Evolutionary conservation across 2,888 invertebrate species (phyloP).

Genomic region (Anoncus sp.): DNA sequence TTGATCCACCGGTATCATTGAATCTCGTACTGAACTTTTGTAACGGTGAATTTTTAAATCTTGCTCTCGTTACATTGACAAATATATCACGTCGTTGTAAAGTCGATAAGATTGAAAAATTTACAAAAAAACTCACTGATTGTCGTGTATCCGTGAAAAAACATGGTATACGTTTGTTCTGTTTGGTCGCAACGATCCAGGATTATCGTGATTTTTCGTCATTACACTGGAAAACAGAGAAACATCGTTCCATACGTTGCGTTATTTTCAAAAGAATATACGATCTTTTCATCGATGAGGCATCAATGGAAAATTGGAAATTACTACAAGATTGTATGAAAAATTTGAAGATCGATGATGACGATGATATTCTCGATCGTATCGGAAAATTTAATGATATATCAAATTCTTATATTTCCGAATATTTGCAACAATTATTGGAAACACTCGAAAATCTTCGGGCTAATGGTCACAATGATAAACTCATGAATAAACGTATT

Average conservation of each 20-base stretch:
- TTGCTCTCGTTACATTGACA: constrained; percentile 47
- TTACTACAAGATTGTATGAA: constrained; percentile 63
- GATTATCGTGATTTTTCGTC: constrained; percentile 61
- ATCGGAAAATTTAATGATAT: neutral
- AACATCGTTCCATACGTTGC: constrained; percentile 72
- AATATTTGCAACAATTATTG: constrained; percentile 64
- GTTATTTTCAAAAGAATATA: constrained; percentile 64
- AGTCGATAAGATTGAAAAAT: constrained; percentile 65
- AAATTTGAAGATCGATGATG: constrained; percentile 57
- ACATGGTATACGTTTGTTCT: constrained; percentile 75
- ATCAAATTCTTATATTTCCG: constrained; percentile 65
- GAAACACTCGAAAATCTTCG: constrained; percentile 55
- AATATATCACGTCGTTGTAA: constrained; percentile 68
- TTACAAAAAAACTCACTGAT: constrained; percentile 65
- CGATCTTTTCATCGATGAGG: constrained; percentile 65
- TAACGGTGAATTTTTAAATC: constrained; percentile 70
- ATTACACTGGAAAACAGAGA: constrained; percentile 65
- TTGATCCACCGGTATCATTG: constrained; percentile 76
- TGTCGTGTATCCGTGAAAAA: constrained; percentile 75
- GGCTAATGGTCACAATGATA: neutral
- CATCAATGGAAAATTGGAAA: constrained; percentile 65
- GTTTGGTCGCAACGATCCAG: constrained; percentile 61
- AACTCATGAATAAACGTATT: rapidly evolving
- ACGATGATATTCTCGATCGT: constrained; percentile 8
- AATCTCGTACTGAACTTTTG: constrained; percentile 65